Percentiles rank a stretch among this genome's conserved stretches.
phyloP scores from a whole-genome alignment of 2,113 vertebrate species.

The Apteryx mantelli region DNA sequence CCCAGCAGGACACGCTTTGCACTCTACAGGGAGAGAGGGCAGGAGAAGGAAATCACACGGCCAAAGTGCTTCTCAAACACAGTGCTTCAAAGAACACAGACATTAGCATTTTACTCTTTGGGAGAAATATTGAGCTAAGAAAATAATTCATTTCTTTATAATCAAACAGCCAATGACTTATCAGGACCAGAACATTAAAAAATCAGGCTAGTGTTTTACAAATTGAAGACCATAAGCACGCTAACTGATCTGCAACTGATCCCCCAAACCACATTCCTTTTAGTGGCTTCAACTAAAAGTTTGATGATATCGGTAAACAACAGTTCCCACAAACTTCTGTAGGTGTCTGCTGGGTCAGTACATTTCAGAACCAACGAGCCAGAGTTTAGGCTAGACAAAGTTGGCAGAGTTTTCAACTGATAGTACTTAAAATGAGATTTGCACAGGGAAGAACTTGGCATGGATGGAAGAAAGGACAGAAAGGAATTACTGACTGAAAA shows the following conservation, averaged over 20 bases:
- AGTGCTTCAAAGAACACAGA: not conserved
- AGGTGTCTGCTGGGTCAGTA: not conserved
- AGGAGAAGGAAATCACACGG: not conserved
- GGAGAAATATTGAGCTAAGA: not conserved
- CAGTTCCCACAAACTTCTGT: not conserved
- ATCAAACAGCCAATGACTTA: not conserved
- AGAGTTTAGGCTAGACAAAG: not conserved
- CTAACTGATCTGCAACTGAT: not conserved
- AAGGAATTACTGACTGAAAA: not conserved
- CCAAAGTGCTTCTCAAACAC: not conserved
- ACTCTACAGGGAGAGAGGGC: conserved; percentile 74
- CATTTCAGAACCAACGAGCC: not conserved
- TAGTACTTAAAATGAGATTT: not conserved
- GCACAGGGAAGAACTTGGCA: not conserved
- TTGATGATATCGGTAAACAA: not conserved
- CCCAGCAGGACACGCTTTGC: conserved; percentile 89
- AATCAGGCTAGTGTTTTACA: not conserved
- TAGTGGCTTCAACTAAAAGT: not conserved
- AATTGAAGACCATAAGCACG: accelerated
- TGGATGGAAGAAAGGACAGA: not conserved
- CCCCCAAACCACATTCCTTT: not conserved
- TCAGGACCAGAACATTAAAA: not conserved
- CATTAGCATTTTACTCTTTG: not conserved
- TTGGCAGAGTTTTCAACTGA: not conserved
- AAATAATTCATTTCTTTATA: not conserved